These are phyloP conservation scores for Aramus guarauna DNA, from an alignment of 2,113 vertebrate species.

Conservation along the genomic window DNA sequence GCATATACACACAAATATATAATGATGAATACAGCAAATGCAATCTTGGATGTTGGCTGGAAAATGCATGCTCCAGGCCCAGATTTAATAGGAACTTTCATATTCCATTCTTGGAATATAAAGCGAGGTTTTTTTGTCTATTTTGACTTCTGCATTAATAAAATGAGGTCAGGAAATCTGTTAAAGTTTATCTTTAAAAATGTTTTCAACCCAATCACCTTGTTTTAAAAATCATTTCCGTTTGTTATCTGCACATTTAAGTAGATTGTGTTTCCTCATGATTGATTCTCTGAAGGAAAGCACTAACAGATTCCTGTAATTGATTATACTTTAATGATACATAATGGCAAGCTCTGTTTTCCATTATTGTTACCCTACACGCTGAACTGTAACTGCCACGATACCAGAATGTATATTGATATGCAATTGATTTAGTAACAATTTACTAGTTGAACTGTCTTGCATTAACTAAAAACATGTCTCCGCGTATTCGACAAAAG, in stretches of 20 bases:
- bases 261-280: background rate
- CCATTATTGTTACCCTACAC: slow-evolving; percentile 2
- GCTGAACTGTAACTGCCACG: background rate
- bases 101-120: slow-evolving; percentile 12
- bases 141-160: slow-evolving; percentile 36
- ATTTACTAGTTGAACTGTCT: background rate
- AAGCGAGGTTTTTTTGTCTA: background rate
- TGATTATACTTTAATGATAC: slow-evolving; percentile 32
- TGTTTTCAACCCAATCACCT: slow-evolving; percentile 31
- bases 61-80: background rate
- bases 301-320: slow-evolving; percentile 39
- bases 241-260: slow-evolving; percentile 39
- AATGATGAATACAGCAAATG: background rate
- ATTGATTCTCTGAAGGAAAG: slow-evolving; percentile 37
- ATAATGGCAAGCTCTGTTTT: slow-evolving; percentile 37
- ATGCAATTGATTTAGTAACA: background rate
- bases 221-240: slow-evolving; percentile 58
- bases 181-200: slow-evolving; percentile 51
- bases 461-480: background rate
- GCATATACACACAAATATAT: background rate
- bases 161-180: slow-evolving; percentile 49
- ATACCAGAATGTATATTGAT: background rate
- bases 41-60: background rate
- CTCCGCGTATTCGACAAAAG: background rate
- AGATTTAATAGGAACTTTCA: slow-evolving; percentile 11